A percentile compares a stretch with the other conserved stretches of the same genome.
Conservation (phyloP, 2,888 invertebrate species). For the Caenorhabditis japonica region DNA sequence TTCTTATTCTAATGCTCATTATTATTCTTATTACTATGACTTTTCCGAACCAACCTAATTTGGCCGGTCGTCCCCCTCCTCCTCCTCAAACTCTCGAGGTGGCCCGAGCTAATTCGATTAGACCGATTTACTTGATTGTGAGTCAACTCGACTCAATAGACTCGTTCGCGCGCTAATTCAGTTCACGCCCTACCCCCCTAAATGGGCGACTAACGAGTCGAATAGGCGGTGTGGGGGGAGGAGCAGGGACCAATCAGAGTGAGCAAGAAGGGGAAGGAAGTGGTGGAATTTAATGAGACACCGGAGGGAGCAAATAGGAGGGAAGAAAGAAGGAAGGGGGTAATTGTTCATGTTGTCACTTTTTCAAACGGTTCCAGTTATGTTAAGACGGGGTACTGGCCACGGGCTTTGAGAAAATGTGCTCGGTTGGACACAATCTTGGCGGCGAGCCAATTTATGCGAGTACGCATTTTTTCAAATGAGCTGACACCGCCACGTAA, state of each 20-base stretch:
- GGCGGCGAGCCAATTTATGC: no score
- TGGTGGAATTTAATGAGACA: background rate
- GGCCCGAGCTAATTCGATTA: no score
- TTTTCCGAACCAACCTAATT: no score
- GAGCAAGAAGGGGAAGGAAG: background rate
- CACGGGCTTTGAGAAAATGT: no score
- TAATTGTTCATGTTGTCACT: no score
- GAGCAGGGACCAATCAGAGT: constrained; percentile 18
- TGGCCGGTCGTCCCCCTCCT: constrained; percentile 11
- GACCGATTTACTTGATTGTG: constrained; percentile 47
- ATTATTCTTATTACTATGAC: no score
- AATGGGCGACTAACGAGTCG: constrained; percentile 33
- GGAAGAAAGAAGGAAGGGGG: background rate
- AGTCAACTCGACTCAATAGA: constrained; percentile 27
- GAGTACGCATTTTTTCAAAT: no score
- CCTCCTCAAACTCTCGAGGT: constrained; percentile 8
- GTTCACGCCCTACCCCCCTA: constrained; percentile 4
- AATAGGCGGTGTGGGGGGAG: background rate
- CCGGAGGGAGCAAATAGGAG: background rate
- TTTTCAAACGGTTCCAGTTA: no score
- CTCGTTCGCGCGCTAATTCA: constrained; percentile 46
- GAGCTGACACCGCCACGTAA: no score
- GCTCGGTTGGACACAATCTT: no score
- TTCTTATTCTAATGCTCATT: constrained; percentile 7
- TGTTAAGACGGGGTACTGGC: no score